Evolutionary conservation across 2,888 invertebrate species (phyloP), one percentile per base, ranked within the genome.

Genomic region (Stegana nigrithorax): DNA sequence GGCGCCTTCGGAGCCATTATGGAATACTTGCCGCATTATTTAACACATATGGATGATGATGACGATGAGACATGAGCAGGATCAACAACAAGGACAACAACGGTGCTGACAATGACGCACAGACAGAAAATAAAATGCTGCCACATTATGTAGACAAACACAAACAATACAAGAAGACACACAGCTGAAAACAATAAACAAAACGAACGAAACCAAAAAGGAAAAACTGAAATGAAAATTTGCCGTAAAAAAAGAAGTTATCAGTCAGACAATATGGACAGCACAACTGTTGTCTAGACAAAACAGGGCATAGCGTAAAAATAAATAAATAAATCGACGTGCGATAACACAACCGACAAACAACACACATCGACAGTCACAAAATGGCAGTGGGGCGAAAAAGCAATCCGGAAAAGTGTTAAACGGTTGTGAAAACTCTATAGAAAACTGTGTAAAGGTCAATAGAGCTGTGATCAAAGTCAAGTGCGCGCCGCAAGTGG

Each of bases 291-390:
- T 51, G 51, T 51, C 51, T 51, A 51, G 51, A 51, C 51, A 51
- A n/a, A n/a, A n/a, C 26, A 51, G 27, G 5, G 17, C 51, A 51
- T 26, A 78, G 73, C 76, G 72, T 74, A 78, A 75, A n/a, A 75
- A 78, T 75, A 78, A 75, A 75, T 75, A 75, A 74, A 75, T 76
- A 74, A 73, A 73, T 73, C 73, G 70, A 66, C 59, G n/a, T n/a
- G 66, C 53, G 56, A 27, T 25, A 64, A 14, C 65, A 63, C 10
- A 36, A 56, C 10, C 50, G 47, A 51, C 42, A 64, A 39, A 56
- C 53, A 62, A 42, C 42, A n/a, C 45, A 27, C 25, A 63, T 50
- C 23, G 29, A 60, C 51, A 69, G 26, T 21, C 58, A 67, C 50
- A 64, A 44, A 17, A 26, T n/a, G n/a, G n/a, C n/a, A n/a, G n/a